These are phyloP conservation scores for Tillus elongatus DNA, from an alignment of 2,888 invertebrate genomes.

Conservation along the genomic window DNA sequence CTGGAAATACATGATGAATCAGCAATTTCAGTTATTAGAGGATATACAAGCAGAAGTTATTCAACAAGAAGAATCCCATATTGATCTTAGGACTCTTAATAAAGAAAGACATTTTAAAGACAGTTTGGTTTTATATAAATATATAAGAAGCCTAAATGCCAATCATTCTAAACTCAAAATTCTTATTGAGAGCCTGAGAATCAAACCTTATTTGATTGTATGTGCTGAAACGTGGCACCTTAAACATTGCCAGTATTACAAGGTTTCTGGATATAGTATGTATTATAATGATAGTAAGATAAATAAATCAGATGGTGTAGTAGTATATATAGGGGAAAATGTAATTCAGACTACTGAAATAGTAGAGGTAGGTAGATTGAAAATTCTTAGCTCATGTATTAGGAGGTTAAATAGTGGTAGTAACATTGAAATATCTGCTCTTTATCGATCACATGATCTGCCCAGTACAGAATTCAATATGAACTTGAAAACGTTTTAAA, in stretches of 20 bases:
- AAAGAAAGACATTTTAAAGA: no score
- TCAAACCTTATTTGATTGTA: not conserved
- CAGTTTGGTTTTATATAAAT: no score
- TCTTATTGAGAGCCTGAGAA: constrained; percentile 2
- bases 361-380: not conserved
- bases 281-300: not conserved
- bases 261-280: not conserved
- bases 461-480: not conserved
- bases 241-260: constrained; percentile 1
- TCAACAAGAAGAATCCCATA: no score
- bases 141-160: constrained; percentile 1
- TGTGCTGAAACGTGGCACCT: constrained; percentile 2
- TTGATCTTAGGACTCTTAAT: no score
- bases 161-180: not conserved
- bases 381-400: not conserved
- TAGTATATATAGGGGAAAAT: not conserved
- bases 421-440: not conserved
- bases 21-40: no score
- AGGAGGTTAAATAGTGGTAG: constrained; percentile 1
- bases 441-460: constrained; percentile 1
- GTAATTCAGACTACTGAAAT: not conserved
- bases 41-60: no score
- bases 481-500: not conserved
- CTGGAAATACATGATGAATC: no score
- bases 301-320: constrained; percentile 3